Evolutionary conservation across 1,140 invertebrate genomes (phyloP).

Genomic region (Heliconius hewitsoni): DNA sequence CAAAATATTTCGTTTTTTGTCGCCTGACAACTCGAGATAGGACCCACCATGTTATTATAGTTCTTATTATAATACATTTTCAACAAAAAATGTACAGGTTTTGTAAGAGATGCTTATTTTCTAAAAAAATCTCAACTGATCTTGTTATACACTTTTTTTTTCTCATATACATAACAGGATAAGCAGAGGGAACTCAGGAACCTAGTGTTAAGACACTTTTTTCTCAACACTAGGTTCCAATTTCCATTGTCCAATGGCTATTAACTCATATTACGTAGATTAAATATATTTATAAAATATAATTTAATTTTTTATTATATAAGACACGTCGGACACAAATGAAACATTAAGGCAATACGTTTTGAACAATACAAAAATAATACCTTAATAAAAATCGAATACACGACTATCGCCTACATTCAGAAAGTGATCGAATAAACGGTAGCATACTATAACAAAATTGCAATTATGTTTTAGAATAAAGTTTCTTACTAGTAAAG

Average conservation of each 20-base stretch:
- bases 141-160: not conserved
- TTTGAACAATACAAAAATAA: no score
- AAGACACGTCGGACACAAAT: no score
- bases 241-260: no score
- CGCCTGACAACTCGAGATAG: slow-evolving; percentile 11
- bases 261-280: no score
- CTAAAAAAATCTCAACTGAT: not conserved
- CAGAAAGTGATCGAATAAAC: not conserved
- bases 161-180: no score
- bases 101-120: not conserved
- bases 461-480: not conserved
- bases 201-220: no score
- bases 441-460: not conserved
- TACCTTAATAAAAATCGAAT: not conserved
- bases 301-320: no score
- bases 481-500: not conserved
- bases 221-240: no score
- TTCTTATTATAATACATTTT: slow-evolving; percentile 5
- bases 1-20: slow-evolving; percentile 3
- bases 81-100: not conserved
- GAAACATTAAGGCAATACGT: no score
- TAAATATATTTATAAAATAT: no score
- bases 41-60: not conserved
- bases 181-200: no score
- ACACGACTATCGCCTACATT: not conserved